These are phyloP conservation scores for Dromococcyx pavoninus DNA, from an alignment of 2,797 vertebrate species.

Conservation along the genomic window DNA sequence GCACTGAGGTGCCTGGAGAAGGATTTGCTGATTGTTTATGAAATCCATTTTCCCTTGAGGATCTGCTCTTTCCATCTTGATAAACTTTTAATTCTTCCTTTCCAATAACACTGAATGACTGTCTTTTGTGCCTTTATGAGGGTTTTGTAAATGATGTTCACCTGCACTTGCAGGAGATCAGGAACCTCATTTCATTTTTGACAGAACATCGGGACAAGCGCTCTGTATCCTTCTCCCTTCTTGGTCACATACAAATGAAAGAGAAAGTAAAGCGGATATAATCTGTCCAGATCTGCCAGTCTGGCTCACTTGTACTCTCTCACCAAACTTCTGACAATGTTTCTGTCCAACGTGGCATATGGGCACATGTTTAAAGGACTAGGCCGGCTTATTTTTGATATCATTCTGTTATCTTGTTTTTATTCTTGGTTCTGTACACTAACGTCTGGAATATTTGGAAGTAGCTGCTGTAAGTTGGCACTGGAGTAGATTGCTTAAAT, in stretches of 20 bases:
- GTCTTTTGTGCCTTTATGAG: neutral
- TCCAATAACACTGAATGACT: neutral
- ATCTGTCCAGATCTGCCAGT: neutral
- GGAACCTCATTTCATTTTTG: conserved; percentile 25
- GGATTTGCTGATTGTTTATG: conserved; percentile 45
- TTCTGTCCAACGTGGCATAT: neutral
- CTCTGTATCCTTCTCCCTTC: neutral
- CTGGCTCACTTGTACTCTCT: neutral
- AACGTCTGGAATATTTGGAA: conserved; percentile 13
- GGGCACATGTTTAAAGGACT: neutral
- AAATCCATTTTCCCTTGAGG: conserved; percentile 52
- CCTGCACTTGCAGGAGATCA: neutral
- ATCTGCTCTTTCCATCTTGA: conserved; percentile 61
- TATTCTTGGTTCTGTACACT: neutral
- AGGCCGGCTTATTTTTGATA: rapidly evolving
- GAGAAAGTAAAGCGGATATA: neutral
- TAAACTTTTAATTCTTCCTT: conserved; percentile 65
- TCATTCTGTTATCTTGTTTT: neutral
- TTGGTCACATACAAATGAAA: neutral
- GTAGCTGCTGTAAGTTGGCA: neutral
- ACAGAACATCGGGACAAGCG: neutral
- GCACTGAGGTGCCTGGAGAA: conserved; percentile 30
- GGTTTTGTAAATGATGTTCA: conserved; percentile 14
- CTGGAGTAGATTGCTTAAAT: conserved; percentile 13
- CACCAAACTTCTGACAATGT: neutral